Conservation (phyloP, 2,888 invertebrate species). For the Drosophila meridiana region DNA sequence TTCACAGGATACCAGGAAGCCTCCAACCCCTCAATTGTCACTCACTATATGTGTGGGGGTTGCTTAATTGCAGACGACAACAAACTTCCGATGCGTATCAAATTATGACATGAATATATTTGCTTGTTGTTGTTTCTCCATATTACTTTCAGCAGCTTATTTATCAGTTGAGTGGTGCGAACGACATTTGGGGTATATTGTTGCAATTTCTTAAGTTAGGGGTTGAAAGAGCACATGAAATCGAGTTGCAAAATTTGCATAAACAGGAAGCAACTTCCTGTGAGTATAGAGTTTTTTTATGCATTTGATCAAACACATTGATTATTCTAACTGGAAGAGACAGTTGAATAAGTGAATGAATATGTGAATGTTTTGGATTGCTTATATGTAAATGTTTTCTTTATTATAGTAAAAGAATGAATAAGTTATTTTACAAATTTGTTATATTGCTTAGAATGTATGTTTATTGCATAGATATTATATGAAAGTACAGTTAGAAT, state of each 20-base stretch:
- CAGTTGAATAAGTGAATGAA: no score
- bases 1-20: conserved; percentile 35
- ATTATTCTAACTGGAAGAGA: not conserved
- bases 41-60: conserved; percentile 13
- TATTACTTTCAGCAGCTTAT: conserved; percentile 25
- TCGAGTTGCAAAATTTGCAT: conserved; percentile 35
- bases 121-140: conserved; percentile 21
- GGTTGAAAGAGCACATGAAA: conserved; percentile 38
- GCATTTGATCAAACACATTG: not conserved
- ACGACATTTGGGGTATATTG: conserved; percentile 18
- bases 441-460: not conserved
- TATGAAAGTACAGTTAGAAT: not conserved
- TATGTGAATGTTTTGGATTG: no score
- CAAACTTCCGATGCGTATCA: conserved; percentile 70
- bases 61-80: conserved; percentile 56
- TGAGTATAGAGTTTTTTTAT: not conserved
- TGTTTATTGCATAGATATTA: not conserved
- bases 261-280: conserved; percentile 31
- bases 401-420: not conserved
- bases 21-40: not conserved
- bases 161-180: not conserved
- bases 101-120: conserved; percentile 49
- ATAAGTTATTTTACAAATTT: not conserved
- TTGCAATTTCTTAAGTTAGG: conserved; percentile 30
- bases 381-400: no score